Conservation (phyloP, 2,113 vertebrate species). For the Toxotes chatareus region DNA sequence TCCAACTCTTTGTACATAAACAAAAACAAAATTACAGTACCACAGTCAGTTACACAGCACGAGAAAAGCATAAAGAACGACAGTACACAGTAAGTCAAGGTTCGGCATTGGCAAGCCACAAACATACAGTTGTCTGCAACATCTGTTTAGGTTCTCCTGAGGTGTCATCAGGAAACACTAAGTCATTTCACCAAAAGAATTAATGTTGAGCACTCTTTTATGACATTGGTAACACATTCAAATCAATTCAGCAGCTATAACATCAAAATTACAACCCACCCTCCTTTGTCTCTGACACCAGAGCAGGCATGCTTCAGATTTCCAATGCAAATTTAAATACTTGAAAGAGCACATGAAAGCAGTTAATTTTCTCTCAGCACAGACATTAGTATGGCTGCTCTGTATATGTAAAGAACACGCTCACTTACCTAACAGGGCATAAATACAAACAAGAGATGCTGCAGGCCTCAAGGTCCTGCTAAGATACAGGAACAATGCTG, state of each 20-base stretch:
- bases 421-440: neutral
- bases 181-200: neutral
- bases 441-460: neutral
- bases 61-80: constrained; percentile 8
- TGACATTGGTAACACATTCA: constrained; percentile 11
- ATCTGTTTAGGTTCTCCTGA: constrained; percentile 40
- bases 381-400: neutral
- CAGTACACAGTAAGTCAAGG: neutral
- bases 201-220: neutral
- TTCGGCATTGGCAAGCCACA: constrained; percentile 28
- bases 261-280: neutral
- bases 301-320: neutral
- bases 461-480: neutral
- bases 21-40: neutral
- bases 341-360: neutral
- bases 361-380: neutral
- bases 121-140: neutral
- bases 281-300: neutral
- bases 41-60: neutral
- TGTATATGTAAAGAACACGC: neutral
- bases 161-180: constrained; percentile 8
- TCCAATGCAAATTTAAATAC: neutral
- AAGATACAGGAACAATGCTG: neutral
- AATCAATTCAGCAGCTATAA: neutral
- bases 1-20: neutral